Conservation (phyloP, 2,797 vertebrate species). For the Sarcophilus harrisii region DNA sequence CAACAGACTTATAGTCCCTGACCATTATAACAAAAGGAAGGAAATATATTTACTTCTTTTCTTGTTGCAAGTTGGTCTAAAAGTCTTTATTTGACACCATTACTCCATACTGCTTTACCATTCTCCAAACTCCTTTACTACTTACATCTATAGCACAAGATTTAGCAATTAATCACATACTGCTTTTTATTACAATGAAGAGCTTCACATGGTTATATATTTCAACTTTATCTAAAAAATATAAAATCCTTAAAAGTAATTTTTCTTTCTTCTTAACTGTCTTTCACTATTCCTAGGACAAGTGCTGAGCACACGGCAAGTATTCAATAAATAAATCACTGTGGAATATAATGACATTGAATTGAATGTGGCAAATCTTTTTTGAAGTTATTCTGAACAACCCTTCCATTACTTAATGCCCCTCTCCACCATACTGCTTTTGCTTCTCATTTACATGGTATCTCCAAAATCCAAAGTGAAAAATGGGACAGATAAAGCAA, state of each 20-base stretch:
- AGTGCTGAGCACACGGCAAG: neutral
- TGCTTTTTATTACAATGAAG: neutral
- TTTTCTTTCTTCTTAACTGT: neutral
- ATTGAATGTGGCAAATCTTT: conserved; percentile 12
- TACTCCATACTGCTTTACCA: neutral
- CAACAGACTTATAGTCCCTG: neutral
- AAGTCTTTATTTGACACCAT: neutral
- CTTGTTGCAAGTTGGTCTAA: neutral
- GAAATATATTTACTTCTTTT: neutral
- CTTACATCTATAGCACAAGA: neutral
- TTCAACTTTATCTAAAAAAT: neutral
- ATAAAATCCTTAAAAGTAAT: neutral
- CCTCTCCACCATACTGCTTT: neutral
- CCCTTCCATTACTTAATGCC: neutral
- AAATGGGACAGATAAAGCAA: neutral
- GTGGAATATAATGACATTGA: neutral
- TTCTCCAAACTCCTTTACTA: neutral
- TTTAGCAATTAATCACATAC: neutral
- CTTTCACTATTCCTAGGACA: neutral
- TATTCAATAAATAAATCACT: neutral
- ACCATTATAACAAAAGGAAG: neutral
- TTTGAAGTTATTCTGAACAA: neutral
- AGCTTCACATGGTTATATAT: neutral
- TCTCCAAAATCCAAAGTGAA: conserved; percentile 15
- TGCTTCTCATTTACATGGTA: neutral